Percentiles rank a stretch among this genome's conserved stretches.
Evolutionary conservation across 2,113 vertebrate genomes (phyloP).

Genomic region (Melanostigma gelatinosum): DNA sequence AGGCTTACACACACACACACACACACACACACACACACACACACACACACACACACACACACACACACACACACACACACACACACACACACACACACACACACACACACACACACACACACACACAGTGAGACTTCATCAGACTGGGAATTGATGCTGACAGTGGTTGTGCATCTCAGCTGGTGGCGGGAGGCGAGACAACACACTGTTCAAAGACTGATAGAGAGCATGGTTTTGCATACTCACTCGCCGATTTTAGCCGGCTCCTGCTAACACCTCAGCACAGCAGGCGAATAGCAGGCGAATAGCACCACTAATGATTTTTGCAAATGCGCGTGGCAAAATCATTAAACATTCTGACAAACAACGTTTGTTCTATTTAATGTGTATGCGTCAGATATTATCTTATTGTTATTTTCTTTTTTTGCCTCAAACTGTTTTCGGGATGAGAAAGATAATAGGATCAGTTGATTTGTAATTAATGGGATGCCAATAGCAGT

Average conservation of each 20-base stretch:
- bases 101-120: background rate
- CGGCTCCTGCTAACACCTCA: constrained; percentile 37
- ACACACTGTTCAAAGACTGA: constrained; percentile 68
- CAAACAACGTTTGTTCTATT: constrained; percentile 54
- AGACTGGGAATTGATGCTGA: constrained; percentile 54
- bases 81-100: constrained; percentile 11
- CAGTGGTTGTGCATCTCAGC: constrained; percentile 62
- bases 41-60: constrained; percentile 1
- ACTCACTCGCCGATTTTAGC: constrained; percentile 64
- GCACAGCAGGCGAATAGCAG: constrained; percentile 67
- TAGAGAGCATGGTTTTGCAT: constrained; percentile 68
- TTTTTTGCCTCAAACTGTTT: constrained; percentile 53
- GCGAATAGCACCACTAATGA: constrained; percentile 70
- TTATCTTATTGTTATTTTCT: constrained; percentile 21
- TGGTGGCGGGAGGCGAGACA: constrained; percentile 57
- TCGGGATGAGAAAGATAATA: constrained; percentile 52
- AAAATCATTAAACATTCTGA: constrained; percentile 69
- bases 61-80: constrained; percentile 3
- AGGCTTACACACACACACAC: constrained; percentile 25
- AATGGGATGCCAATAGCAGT: constrained; percentile 40
- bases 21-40: constrained; percentile 23
- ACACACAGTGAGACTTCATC: constrained; percentile 21
- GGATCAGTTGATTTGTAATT: constrained; percentile 54
- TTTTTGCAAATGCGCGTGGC: constrained; percentile 71
- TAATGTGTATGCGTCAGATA: constrained; percentile 36